Evolutionary conservation across 2,113 vertebrate species (phyloP).

Genomic region (Rhinoderma darwinii): DNA sequence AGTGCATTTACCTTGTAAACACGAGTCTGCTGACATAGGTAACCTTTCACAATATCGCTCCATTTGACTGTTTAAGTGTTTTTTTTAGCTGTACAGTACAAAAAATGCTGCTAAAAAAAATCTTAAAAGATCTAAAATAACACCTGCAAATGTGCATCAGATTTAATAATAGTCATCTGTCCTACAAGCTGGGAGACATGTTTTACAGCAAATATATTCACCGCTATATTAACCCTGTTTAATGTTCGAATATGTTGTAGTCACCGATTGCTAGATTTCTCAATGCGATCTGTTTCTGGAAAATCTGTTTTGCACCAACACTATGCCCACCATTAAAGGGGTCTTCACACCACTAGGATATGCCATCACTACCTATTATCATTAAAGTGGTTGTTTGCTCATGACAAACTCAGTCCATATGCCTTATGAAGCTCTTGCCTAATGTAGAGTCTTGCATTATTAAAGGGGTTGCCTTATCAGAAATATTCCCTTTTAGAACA

Average conservation of each 20-base stretch:
- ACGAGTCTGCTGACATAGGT: conserved; percentile 31
- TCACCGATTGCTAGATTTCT: not conserved
- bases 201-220: not conserved
- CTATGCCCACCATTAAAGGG: not conserved
- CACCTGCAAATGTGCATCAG: conserved; percentile 17
- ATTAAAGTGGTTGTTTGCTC: too few relatives aligned
- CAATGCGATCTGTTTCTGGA: not conserved
- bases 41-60: conserved; percentile 36
- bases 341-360: too few relatives aligned
- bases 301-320: not conserved
- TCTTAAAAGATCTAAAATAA: not conserved
- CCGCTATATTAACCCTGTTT: not conserved
- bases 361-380: too few relatives aligned
- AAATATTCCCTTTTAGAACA: too few relatives aligned
- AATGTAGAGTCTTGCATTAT: too few relatives aligned
- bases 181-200: not conserved
- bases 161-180: conserved; percentile 22
- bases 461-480: too few relatives aligned
- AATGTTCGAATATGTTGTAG: not conserved
- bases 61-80: conserved; percentile 29
- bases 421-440: too few relatives aligned
- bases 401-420: too few relatives aligned
- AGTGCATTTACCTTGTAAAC: conserved; percentile 46
- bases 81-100: conserved; percentile 17
- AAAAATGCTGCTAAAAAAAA: not conserved